These are phyloP conservation scores for Pardalotus punctatus DNA, from an alignment of 2,113 vertebrate genomes.

Conservation along the genomic window DNA sequence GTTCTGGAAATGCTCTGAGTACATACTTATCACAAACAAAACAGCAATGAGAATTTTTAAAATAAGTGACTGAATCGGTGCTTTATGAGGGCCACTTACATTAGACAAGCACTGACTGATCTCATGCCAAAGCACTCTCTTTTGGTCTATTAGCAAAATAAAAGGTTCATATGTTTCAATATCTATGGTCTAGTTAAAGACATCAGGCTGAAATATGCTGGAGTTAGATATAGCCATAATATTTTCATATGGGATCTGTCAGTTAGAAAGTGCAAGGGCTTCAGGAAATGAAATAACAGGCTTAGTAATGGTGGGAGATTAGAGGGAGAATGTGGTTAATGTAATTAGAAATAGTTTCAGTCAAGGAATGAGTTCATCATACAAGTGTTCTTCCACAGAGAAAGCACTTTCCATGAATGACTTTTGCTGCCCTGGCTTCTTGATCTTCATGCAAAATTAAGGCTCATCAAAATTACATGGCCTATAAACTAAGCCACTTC, in stretches of 20 bases:
- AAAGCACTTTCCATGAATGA: slow-evolving; percentile 66
- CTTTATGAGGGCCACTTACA: neutral
- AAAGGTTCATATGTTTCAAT: slow-evolving; percentile 28
- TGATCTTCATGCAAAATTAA: slow-evolving; percentile 82
- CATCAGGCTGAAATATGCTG: slow-evolving; percentile 47
- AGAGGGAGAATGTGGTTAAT: slow-evolving; percentile 45
- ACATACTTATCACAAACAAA: slow-evolving; percentile 24
- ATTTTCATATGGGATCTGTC: slow-evolving; percentile 26
- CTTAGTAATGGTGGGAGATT: slow-evolving; percentile 30
- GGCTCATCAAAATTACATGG: slow-evolving; percentile 78
- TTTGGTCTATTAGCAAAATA: slow-evolving; percentile 48
- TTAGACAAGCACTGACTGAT: neutral
- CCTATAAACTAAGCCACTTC: slow-evolving; percentile 73
- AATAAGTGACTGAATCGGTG: neutral
- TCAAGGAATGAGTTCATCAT: slow-evolving; percentile 57
- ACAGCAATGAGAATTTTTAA: slow-evolving; percentile 9
- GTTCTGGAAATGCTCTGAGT: neutral
- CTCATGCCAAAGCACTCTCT: slow-evolving; percentile 8
- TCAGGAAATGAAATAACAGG: slow-evolving; percentile 55
- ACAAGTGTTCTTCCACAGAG: slow-evolving; percentile 48
- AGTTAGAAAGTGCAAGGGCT: slow-evolving; percentile 19
- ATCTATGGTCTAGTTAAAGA: slow-evolving; percentile 16
- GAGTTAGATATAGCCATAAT: slow-evolving; percentile 17
- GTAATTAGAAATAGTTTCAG: slow-evolving; percentile 64
- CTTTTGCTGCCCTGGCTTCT: slow-evolving; percentile 70